phyloP scores from a whole-genome alignment of 1,140 invertebrate species.

The Drosophila nigromelanica region DNA sequence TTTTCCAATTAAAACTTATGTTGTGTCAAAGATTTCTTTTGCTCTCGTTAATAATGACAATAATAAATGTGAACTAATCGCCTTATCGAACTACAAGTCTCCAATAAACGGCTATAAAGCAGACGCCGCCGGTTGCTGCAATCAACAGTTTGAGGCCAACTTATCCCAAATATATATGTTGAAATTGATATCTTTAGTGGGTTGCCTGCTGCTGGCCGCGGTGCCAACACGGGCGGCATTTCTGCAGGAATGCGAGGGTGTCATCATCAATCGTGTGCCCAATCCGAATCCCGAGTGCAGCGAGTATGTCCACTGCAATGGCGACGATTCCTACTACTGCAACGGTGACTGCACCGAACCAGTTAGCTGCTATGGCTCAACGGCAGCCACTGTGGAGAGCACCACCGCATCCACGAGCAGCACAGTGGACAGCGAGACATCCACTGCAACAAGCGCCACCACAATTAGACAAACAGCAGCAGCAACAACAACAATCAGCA shows the following conservation, averaged over 20 bases:
- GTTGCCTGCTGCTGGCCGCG: constrained; percentile 40
- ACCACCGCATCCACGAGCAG: not conserved
- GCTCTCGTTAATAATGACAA: constrained; percentile 43
- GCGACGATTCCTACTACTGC: constrained; percentile 70
- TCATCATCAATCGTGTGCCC: constrained; percentile 44
- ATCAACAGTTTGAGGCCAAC: constrained; percentile 37
- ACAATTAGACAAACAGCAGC: not conserved
- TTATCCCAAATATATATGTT: constrained; percentile 42
- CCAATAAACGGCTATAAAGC: constrained; percentile 55
- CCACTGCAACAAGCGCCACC: not conserved
- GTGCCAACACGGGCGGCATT: constrained; percentile 39
- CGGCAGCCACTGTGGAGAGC: too few relatives aligned
- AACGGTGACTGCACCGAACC: constrained; percentile 60
- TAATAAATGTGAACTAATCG: constrained; percentile 61
- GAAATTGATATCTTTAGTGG: constrained; percentile 33
- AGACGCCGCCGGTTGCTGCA: not conserved
- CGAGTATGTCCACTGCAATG: constrained; percentile 68
- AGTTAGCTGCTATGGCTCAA: constrained; percentile 35
- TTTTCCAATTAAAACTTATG: constrained; percentile 59
- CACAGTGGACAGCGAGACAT: not conserved
- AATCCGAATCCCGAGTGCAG: constrained; percentile 63
- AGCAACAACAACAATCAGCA: not conserved
- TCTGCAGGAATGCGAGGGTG: constrained; percentile 69
- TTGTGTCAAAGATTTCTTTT: constrained; percentile 37
- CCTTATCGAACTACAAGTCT: constrained; percentile 44